These are phyloP conservation scores for Edolisoma coerulescens DNA, from an alignment of 2,113 vertebrate genomes.

Conservation along the genomic window DNA sequence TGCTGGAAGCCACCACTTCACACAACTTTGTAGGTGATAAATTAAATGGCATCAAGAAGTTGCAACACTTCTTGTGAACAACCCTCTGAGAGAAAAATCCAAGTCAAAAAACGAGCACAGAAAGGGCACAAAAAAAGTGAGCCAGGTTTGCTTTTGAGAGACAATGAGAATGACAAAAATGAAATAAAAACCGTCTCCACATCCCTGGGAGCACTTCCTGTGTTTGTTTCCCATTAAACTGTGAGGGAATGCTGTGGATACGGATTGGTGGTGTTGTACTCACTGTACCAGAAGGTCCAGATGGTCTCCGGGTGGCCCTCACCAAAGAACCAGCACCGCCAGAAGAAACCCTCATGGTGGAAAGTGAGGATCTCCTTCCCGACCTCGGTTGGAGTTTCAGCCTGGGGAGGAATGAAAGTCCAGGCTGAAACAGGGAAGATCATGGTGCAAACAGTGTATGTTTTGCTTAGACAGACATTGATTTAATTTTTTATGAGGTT, in stretches of 20 bases:
- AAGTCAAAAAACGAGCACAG: neutral
- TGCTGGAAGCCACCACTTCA: neutral
- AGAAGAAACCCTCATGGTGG: slow-evolving; percentile 89
- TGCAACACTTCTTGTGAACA: neutral
- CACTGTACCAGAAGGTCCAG: slow-evolving; percentile 85
- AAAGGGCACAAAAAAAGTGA: neutral
- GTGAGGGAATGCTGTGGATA: neutral
- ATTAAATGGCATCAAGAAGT: neutral
- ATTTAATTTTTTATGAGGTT: neutral
- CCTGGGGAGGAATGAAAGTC: neutral
- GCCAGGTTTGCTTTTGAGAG: neutral
- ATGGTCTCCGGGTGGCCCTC: slow-evolving; percentile 70
- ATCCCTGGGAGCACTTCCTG: neutral
- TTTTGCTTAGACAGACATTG: neutral
- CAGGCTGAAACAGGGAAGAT: neutral
- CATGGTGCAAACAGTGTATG: fast-evolving
- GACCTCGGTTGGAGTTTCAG: neutral
- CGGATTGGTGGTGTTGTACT: neutral
- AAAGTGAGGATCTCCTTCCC: slow-evolving; percentile 63
- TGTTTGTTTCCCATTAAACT: neutral
- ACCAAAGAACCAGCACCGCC: slow-evolving; percentile 80
- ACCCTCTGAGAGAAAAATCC: neutral
- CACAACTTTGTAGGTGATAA: too few species aligned
- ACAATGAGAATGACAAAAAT: fast-evolving
- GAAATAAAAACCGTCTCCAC: neutral